Conservation (phyloP, 2,797 vertebrate genomes). For the Austrolebias charrua region DNA sequence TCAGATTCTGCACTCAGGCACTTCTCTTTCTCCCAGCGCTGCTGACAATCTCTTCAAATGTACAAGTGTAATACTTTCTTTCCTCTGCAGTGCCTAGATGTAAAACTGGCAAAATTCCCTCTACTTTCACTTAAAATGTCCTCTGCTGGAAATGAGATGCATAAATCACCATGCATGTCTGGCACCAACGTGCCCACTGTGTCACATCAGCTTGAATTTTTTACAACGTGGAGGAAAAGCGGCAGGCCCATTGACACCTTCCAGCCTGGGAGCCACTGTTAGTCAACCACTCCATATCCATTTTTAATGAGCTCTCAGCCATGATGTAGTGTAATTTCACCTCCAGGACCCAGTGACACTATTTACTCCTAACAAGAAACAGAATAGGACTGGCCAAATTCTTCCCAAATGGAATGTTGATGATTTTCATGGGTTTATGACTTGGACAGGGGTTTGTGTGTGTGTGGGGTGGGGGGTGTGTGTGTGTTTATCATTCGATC, state of each 20-base stretch:
- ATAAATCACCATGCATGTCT: constrained; percentile 66
- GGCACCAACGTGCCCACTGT: constrained; percentile 68
- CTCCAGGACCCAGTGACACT: constrained; percentile 70
- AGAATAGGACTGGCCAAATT: constrained; percentile 58
- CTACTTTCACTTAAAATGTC: constrained; percentile 67
- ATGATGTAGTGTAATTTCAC: constrained; percentile 84
- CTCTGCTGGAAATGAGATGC: constrained; percentile 70
- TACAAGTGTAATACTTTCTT: constrained; percentile 39
- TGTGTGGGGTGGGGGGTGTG: constrained; percentile 1
- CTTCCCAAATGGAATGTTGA: constrained; percentile 65
- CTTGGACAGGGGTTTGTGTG: constrained; percentile 26
- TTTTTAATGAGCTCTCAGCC: constrained; percentile 79
- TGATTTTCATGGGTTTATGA: constrained; percentile 66
- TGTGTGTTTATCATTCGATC: constrained; percentile 3
- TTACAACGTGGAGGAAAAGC: constrained; percentile 70
- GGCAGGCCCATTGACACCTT: constrained; percentile 59
- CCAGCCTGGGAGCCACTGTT: constrained; percentile 70
- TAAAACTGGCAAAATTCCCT: constrained; percentile 62
- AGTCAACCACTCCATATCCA: constrained; percentile 74
- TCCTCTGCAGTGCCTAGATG: constrained; percentile 34
- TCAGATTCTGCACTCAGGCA: constrained; percentile 28
- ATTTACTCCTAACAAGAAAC: constrained; percentile 83
- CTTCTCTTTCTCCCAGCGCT: constrained; percentile 33
- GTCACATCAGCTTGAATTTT: constrained; percentile 76
- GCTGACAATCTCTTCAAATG: constrained; percentile 37